A percentile compares a stretch with the other conserved stretches of the same genome.
phyloP scores from a whole-genome alignment of 2,113 vertebrate genomes.

The Thalassoma bifasciatum region DNA sequence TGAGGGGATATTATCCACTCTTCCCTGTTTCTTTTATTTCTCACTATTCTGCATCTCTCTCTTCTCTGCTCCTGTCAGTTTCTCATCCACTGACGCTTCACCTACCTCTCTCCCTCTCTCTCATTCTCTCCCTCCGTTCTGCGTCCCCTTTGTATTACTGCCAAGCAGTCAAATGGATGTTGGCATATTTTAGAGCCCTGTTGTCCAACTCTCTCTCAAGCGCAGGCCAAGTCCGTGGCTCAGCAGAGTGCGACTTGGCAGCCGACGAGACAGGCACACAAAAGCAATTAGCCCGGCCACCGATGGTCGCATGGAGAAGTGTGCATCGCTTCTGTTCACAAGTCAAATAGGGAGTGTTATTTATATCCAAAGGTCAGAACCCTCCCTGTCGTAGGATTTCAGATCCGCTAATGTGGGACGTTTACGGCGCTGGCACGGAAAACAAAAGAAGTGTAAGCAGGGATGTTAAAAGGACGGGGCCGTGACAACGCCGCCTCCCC shows the following conservation, averaged over 20 bases:
- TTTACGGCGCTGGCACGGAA: conserved; percentile 25
- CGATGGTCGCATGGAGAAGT: conserved; percentile 59
- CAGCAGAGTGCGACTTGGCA: conserved; percentile 77
- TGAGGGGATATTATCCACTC: conserved; percentile 45
- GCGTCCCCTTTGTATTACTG: conserved; percentile 62
- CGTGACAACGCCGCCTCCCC: conserved; percentile 20
- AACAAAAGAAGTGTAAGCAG: conserved; percentile 6
- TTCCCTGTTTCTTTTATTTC: conserved; percentile 17
- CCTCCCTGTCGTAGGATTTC: conserved; percentile 57
- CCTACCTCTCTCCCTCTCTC: conserved; percentile 42
- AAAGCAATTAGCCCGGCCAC: conserved; percentile 80
- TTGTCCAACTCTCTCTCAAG: conserved; percentile 73
- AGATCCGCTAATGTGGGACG: conserved; percentile 56
- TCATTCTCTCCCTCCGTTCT: conserved; percentile 46
- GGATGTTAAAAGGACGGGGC: conserved; percentile 36
- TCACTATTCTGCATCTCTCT: conserved; percentile 21
- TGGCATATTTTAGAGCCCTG: conserved; percentile 74
- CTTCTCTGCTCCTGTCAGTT: conserved; percentile 30
- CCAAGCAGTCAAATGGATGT: conserved; percentile 80
- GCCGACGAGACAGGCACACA: conserved; percentile 63
- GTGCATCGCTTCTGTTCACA: conserved; percentile 47
- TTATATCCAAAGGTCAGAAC: conserved; percentile 72
- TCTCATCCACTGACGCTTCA: conserved; percentile 33
- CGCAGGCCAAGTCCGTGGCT: conserved; percentile 74
- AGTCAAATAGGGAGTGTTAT: conserved; percentile 72